These are phyloP conservation scores for Myiozetetes cayanensis DNA, from an alignment of 2,113 vertebrate species.

Conservation along the genomic window DNA sequence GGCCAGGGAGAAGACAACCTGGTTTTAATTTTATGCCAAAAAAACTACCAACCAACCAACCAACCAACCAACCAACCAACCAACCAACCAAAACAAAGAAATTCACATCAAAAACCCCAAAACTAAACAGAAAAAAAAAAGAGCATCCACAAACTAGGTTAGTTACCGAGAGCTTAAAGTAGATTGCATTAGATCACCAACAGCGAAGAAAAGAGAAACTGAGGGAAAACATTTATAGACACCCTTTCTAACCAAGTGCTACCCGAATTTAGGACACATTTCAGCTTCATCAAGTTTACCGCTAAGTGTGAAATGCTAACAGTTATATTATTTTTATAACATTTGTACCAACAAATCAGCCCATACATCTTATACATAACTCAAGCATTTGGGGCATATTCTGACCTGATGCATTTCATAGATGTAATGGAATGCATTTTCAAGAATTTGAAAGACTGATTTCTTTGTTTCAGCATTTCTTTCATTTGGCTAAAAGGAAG, in stretches of 20 bases:
- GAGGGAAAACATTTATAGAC: not conserved
- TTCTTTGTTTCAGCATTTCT: not conserved
- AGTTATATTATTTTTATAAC: slow-evolving; percentile 1
- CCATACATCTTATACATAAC: not conserved
- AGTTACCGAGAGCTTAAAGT: not conserved
- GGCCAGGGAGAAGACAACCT: not conserved
- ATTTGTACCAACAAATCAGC: not conserved
- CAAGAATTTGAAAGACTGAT: not conserved
- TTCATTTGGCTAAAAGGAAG: not conserved
- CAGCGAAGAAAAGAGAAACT: not conserved
- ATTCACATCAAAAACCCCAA: rapidly evolving
- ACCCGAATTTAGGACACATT: not conserved
- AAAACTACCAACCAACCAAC: not conserved
- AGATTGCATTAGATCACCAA: not conserved
- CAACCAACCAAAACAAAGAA: not conserved
- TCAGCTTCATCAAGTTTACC: not conserved
- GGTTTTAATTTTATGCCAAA: not conserved
- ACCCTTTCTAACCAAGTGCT: not conserved
- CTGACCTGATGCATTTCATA: not conserved
- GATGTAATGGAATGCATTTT: not conserved
- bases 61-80: too few relatives aligned
- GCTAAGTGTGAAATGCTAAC: not conserved
- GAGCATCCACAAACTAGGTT: not conserved
- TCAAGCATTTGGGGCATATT: not conserved
- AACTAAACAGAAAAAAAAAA: not conserved